Percentiles rank a stretch among this genome's conserved stretches.
phyloP scores from a whole-genome alignment of 2,888 invertebrate species.

The Exephanes ischioxanthus region DNA sequence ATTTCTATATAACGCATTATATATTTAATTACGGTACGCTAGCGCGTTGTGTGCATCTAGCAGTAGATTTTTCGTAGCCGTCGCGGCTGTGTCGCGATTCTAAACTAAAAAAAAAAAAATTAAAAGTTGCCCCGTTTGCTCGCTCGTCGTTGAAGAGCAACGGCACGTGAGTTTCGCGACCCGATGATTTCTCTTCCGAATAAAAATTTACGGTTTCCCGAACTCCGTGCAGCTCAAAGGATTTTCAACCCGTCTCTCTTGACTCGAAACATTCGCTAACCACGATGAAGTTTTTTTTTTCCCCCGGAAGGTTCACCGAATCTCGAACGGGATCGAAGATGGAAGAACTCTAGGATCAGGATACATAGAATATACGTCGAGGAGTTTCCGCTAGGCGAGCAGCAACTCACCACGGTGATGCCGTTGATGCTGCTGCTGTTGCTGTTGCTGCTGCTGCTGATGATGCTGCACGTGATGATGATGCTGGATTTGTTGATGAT shows the following conservation, averaged over 20 bases:
- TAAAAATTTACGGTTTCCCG: constrained; percentile 29
- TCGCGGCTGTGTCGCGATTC: constrained; percentile 31
- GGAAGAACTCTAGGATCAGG: constrained; percentile 29
- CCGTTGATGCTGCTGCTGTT: constrained; percentile 85
- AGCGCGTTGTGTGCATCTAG: background rate
- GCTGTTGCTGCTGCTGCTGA: constrained; percentile 82
- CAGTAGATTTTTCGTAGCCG: constrained; percentile 40
- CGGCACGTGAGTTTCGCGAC: constrained; percentile 43
- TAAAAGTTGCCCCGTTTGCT: constrained; percentile 49
- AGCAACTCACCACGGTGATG: constrained; percentile 85
- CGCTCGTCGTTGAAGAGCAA: constrained; percentile 42
- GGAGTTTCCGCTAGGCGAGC: constrained; percentile 85
- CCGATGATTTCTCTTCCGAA: constrained; percentile 44
- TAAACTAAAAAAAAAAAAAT: constrained; percentile 34
- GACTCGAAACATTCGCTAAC: background rate
- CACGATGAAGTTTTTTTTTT: constrained; percentile 15
- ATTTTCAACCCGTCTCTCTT: constrained; percentile 1
- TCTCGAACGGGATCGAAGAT: background rate
- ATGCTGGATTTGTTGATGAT: constrained; percentile 74
- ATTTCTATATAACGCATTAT: constrained; percentile 11
- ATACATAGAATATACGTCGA: constrained; percentile 57
- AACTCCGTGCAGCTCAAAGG: background rate
- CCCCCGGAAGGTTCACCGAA: constrained; percentile 36
- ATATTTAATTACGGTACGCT: constrained; percentile 2
- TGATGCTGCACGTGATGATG: constrained; percentile 83